Evolutionary conservation across 2,797 vertebrate species (phyloP), one percentile per base, ranked within the genome.

Genomic region (Gymnothorax reevesii): DNA sequence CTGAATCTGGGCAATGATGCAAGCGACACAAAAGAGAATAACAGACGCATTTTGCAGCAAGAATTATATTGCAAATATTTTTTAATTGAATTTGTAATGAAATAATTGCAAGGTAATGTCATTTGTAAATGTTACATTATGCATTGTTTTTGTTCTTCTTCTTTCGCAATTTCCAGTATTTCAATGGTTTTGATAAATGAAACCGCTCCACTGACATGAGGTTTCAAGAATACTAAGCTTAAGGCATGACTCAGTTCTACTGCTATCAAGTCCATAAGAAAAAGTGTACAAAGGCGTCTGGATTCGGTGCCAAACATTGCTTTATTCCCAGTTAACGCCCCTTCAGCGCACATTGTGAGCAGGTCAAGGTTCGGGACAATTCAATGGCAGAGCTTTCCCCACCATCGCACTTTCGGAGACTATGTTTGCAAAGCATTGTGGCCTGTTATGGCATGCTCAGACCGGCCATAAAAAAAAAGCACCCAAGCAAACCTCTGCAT

Each of bases 381-480:
- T 17, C 9, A 22, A 4, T 80, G 77, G 55, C 52, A 80, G 17
- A 9, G 77, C 52, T 55, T 77, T 42, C 42, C 15, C 55, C 22
- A 49, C 33, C 71, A 55, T 57, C 60, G 57, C 82, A 7, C 71
- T 17, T 6, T 2, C 12, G 52, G 64, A 49, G n/a, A 1, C 20
- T 10, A 3, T 80, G 77, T 80, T 55, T 80, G 13, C n/a, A 75
- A 59, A 22, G 12, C 27, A 73, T 86, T 57, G 89, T 89, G 20
- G 27, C 17, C n/a, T 59, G 7, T 7, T 17, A 73, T 49, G 71
- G 79, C 52, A 20, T 55, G 8, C 59, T 54, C 25, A 83, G 57
- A n/a, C 55, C 54, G 87, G 73, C 91, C 90, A 66, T 91, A 12
- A 33, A 86, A 79, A 91, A 92, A 17, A 64, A 66, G 88, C 20